Base-by-base conservation (phyloP, 2,888 invertebrate species). In the Mimumesa dahlbomi region DNA sequence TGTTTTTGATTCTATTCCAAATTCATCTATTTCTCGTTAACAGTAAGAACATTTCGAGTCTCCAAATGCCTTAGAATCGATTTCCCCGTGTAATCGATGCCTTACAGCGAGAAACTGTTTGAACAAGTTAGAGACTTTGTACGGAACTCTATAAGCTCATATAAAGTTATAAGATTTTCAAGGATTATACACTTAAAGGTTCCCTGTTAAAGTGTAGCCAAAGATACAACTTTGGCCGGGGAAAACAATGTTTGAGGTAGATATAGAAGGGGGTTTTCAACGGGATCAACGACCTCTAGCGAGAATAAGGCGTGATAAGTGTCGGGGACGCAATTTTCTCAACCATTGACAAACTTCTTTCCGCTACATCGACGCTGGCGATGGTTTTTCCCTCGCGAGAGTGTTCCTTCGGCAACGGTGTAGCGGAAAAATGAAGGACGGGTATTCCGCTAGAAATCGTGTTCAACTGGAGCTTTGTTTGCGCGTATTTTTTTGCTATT, bases 281-380 rank as follows among this genome's bases (percentile, higher is more conserved):
- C 11, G 1, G 40, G 40, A n/a, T 40, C 40, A 6, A 7, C 31
- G 29, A 38, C 25, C 34, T 52, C 49, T 36, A 34, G 29, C 11
- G 2, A 16, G 19, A 19, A 56, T 53, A 50, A 61, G 53, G 13
- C 34, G 34, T 45, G 45, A 40, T 45, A 52, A 67, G 50, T 50
- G n/a, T 36, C 9, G 36, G 46, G 36, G 50, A 52, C 22, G 54
- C 40, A 73, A 73, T 73, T 70, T 73, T 70, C 65, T 34, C 52
- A 40, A n/a, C 58, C 58, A 70, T 73, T 62, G 62, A 70, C 57
- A 40, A 65, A 69, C 29, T 65, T 42, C 34, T 53, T 70, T 65
- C 54, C 54, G 58, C 48, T 57, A 58, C 50, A 53, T 54, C 43
- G 31, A 58, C 54, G 62, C 31, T 62, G 62, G 65, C 65, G 70